A percentile compares a stretch with the other conserved stretches of the same genome.
These are phyloP conservation scores for Cataglyphis albicans DNA, from an alignment of 2,888 invertebrate species.

Conservation along the genomic window DNA sequence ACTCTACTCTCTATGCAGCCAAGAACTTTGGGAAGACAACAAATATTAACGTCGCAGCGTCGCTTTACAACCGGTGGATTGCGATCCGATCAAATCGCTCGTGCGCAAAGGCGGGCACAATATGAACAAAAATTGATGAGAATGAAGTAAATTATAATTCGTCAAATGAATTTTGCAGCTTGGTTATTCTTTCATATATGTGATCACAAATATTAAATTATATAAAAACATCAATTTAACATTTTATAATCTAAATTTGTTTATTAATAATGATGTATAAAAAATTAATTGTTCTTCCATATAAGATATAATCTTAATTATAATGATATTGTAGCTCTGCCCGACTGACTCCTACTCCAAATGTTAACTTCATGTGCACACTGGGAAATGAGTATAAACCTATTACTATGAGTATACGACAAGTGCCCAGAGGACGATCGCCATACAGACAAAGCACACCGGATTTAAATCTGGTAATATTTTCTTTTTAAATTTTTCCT, in stretches of 20 bases:
- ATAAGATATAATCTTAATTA: background rate
- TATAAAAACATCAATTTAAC: background rate
- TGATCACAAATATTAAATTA: conserved; percentile 31
- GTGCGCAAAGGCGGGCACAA: conserved; percentile 83
- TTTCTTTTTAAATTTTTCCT: background rate
- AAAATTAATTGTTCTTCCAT: background rate
- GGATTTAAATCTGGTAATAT: conserved; percentile 75
- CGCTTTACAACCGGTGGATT: conserved; percentile 81
- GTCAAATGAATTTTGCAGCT: background rate
- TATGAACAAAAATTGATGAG: conserved; percentile 84
- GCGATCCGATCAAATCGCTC: conserved; percentile 83
- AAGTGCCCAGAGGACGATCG: conserved; percentile 80
- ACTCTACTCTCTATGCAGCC: conserved; percentile 78
- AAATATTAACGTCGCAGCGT: conserved; percentile 79
- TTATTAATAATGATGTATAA: background rate
- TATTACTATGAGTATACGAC: too few species aligned
- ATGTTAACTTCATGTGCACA: conserved; percentile 82
- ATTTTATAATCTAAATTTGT: background rate
- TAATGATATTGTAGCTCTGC: conserved; percentile 77
- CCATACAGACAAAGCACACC: conserved; percentile 80
- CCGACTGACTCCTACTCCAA: conserved; percentile 76
- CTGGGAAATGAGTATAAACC: conserved; percentile 76
- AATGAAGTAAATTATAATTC: conserved; percentile 79
- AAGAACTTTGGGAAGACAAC: conserved; percentile 79
- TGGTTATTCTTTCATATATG: background rate